Evolutionary conservation across 1,140 invertebrate genomes (phyloP).

Genomic region (Planococcus citri): DNA sequence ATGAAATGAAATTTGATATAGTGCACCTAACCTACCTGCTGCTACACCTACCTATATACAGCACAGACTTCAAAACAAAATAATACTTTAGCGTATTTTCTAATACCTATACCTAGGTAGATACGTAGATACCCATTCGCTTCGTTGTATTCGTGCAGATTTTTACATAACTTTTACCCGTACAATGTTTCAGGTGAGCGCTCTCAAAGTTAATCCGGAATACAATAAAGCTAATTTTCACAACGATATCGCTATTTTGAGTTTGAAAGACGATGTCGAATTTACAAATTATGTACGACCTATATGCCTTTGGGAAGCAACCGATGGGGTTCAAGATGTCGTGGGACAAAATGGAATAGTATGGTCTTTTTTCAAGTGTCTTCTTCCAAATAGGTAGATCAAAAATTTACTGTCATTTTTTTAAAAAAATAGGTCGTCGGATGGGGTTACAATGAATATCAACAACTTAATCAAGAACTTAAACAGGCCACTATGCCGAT

Average conservation of each 20-base stretch:
- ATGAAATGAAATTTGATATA: no score
- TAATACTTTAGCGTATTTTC: no score
- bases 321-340: conserved; percentile 26
- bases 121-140: no score
- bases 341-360: conserved; percentile 31
- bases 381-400: no score
- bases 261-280: conserved; percentile 27
- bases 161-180: no score
- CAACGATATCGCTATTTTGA: conserved; percentile 37
- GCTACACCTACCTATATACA: no score
- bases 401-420: no score
- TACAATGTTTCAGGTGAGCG: conserved; percentile 27
- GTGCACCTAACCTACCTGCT: no score
- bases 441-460: conserved; percentile 37
- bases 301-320: conserved; percentile 29
- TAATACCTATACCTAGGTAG: no score
- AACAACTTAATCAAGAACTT: conserved; percentile 35
- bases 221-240: conserved; percentile 63
- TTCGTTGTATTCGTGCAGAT: no score
- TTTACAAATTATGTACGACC: conserved; percentile 30
- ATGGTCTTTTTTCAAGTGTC: conserved; percentile 14
- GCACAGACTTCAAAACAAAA: not conserved
- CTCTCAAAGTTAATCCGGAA: conserved; percentile 47
- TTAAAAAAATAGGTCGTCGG: conserved; percentile 38
- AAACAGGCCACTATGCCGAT: conserved; percentile 38